Conservation (phyloP, 2,797 vertebrate species). For the Sylvilagus floridanus region DNA sequence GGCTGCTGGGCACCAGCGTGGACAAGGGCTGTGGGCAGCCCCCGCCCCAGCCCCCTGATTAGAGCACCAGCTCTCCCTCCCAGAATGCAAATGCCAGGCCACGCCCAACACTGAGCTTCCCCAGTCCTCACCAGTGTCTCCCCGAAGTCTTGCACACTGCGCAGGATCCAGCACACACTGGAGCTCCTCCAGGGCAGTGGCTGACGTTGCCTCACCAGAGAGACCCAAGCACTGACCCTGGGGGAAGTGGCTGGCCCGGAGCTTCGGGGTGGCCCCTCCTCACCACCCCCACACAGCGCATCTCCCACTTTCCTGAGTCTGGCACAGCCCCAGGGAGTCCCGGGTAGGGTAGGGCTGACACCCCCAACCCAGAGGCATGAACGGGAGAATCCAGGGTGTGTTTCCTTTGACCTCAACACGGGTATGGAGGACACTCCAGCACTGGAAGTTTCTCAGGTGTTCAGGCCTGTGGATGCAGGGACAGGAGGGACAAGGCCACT, state of each 20-base stretch:
- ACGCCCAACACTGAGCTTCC: neutral
- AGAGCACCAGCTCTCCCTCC: neutral
- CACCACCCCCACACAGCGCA: accelerated
- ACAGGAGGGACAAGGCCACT: neutral
- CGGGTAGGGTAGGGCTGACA: neutral
- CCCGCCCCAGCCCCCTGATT: neutral
- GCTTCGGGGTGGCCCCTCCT: too few species aligned
- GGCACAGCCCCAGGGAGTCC: neutral
- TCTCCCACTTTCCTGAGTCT: neutral
- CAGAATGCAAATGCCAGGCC: neutral
- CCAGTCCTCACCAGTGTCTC: neutral
- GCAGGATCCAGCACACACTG: neutral
- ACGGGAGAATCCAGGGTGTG: neutral
- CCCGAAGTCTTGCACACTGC: neutral
- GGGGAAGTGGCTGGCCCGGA: neutral
- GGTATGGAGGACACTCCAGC: neutral
- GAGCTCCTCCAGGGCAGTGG: neutral
- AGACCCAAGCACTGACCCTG: neutral
- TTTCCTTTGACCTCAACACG: neutral
- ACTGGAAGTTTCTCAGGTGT: neutral
- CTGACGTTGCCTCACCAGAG: neutral
- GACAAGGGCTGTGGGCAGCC: too few species aligned
- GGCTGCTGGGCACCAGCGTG: neutral
- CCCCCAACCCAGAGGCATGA: neutral
- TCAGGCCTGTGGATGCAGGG: neutral